Evolutionary conservation across 2,797 vertebrate genomes (phyloP).

Genomic region (Masticophis lateralis): DNA sequence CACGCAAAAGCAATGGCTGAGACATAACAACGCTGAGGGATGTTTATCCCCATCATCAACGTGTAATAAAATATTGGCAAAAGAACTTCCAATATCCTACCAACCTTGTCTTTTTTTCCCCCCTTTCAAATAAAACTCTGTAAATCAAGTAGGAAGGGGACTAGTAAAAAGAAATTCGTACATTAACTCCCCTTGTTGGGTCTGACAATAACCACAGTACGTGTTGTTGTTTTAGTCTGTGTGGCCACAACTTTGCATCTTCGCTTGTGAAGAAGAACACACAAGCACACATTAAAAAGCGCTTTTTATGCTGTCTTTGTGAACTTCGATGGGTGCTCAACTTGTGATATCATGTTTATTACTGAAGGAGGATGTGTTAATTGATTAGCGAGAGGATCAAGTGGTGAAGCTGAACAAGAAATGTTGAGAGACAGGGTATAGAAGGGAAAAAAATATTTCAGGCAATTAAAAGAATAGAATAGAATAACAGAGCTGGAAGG

Average conservation of each 20-base stretch:
- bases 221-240: not conserved
- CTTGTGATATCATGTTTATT: slow-evolving; percentile 32
- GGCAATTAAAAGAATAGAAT: not conserved
- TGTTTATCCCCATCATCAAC: slow-evolving; percentile 60
- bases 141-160: not conserved
- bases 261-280: not conserved
- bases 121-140: not conserved
- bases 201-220: slow-evolving; percentile 27
- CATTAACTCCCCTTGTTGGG: slow-evolving; percentile 7
- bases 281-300: not conserved
- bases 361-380: slow-evolving; percentile 1
- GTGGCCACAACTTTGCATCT: not conserved
- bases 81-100: slow-evolving; percentile 15
- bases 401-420: not conserved
- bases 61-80: slow-evolving; percentile 48
- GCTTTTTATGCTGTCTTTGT: slow-evolving; percentile 5
- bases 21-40: slow-evolving; percentile 40
- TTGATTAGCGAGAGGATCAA: slow-evolving; percentile 15
- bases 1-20: slow-evolving; percentile 35
- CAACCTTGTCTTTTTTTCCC: slow-evolving; percentile 28
- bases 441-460: not conserved
- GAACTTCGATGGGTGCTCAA: not conserved
- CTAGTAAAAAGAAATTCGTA: not conserved
- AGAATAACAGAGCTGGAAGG: not conserved
- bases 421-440: slow-evolving; percentile 1